Base-by-base conservation (phyloP, 2,888 invertebrate species). In the Dermolepida albohirtum region DNA sequence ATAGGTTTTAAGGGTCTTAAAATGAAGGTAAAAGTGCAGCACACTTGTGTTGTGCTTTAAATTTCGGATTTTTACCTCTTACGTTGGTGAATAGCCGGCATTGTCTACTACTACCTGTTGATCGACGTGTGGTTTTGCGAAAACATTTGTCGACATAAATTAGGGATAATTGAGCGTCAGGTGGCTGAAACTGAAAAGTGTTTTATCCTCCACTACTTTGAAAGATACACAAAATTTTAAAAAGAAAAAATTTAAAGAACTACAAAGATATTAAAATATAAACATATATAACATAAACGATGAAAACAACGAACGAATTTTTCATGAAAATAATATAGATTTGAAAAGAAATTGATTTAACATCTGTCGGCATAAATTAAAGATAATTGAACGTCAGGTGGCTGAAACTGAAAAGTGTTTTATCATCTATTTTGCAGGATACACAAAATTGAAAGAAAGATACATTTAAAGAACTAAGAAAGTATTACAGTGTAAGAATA, bases 111-210 rank as follows among this genome's bases (percentile, higher is more conserved):
- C 59, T 59, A 59, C 59, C 59, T 59, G 59, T 59, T 59, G 59
- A 44, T 44, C 22, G 8, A 47, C 59, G 44, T 59, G 44, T 29
- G 29, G n/a, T 12, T 52, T 59, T 47, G 59, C 59, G 14, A 44
- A 59, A 59, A 59, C 47, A 47, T 59, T 59, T 59, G 44, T 47
- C 44, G 44, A 41, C 10, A 27, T 59, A 47, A 59, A 59, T 59
- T 59, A 41, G 14, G 59, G 59, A 47, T 59, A 59, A 59, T 59
- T 44, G 59, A 12, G 59, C 29, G 59, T 59, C 59, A 59, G 59
- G 29, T 59, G 59, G 34, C 59, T 12, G 34, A 47, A 34, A 44
- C 29, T 16, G 59, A 47, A 44, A 12, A 29, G 47, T 12, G 2
- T 34, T 34, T 34, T 34, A 22, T 22, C n/a, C n/a, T n/a, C n/a